A percentile compares a stretch with the other conserved stretches of the same genome.
Evolutionary conservation across 2,797 vertebrate species (phyloP).

Genomic region (Anguilla megastoma): DNA sequence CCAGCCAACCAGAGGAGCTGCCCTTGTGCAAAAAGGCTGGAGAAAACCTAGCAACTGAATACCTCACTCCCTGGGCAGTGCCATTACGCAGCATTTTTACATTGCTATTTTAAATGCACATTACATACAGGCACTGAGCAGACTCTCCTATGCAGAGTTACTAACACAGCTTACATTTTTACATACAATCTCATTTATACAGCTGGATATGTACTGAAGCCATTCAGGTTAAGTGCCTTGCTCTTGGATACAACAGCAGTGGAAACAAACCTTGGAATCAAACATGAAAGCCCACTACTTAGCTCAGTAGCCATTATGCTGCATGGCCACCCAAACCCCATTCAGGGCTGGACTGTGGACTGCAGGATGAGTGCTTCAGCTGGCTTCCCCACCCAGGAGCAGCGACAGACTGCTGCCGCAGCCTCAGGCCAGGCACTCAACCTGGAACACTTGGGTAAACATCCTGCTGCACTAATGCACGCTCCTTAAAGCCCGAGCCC

Average conservation of each 20-base stretch:
- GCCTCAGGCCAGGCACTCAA: not conserved
- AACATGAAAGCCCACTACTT: not conserved
- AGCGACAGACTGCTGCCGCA: not conserved
- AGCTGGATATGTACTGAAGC: not conserved
- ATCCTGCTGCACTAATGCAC: not conserved
- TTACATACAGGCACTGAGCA: not conserved
- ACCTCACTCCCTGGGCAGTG: not conserved
- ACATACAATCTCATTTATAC: not conserved
- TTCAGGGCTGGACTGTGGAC: not conserved
- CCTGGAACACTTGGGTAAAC: not conserved
- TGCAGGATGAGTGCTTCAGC: not conserved
- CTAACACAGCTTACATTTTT: not conserved
- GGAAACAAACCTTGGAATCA: not conserved
- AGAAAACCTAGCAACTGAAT: not conserved
- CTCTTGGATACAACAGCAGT: not conserved
- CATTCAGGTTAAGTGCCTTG: not conserved
- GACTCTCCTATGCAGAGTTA: not conserved
- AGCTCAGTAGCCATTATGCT: not conserved
- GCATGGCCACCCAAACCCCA: not conserved
- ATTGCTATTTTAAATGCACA: not conserved
- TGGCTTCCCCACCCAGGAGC: not conserved
- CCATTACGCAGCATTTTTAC: not conserved
- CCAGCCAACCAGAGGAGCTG: not conserved
- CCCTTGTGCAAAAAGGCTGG: not conserved
- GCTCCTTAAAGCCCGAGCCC: not conserved